Conservation (phyloP, 2,888 invertebrate species). For the Macrosiphum euphorbiae region DNA sequence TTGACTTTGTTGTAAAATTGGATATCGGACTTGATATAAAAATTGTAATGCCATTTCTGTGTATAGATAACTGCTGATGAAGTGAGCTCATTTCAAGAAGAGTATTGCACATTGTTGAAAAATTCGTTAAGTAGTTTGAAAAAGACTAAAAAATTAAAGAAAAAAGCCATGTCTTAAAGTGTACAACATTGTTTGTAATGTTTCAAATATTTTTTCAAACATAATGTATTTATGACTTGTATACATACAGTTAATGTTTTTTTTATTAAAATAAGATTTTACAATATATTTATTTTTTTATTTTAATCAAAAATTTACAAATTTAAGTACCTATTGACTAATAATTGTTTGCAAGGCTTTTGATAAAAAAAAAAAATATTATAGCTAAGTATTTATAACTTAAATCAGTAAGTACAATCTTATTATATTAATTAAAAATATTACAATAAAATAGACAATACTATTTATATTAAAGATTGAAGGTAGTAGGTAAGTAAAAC, state of each 20-base stretch:
- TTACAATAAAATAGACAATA: background rate
- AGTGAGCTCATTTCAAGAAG: conserved; percentile 51
- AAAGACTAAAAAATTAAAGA: conserved; percentile 57
- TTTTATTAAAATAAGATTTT: conserved; percentile 30
- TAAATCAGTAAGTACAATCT: background rate
- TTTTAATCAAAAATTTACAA: background rate
- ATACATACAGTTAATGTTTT: conserved; percentile 12
- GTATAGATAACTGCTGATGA: conserved; percentile 50
- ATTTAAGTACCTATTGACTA: background rate
- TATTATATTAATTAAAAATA: background rate
- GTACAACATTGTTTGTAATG: conserved; percentile 51
- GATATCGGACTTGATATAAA: background rate
- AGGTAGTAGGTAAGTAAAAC: background rate
- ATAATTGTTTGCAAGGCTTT: background rate
- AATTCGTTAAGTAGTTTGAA: conserved; percentile 57
- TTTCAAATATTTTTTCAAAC: conserved; percentile 11
- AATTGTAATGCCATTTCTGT: background rate
- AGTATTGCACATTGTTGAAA: conserved; percentile 46
- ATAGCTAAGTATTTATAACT: background rate
- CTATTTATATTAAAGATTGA: background rate
- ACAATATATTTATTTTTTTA: background rate
- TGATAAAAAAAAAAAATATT: background rate
- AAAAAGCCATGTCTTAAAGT: conserved; percentile 51
- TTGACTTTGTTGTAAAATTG: background rate
- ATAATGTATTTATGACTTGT: conserved; percentile 34